Percentiles rank a stretch among this genome's conserved stretches.
Evolutionary conservation across 2,113 vertebrate species (phyloP).

Genomic region (Charadrius vociferus): DNA sequence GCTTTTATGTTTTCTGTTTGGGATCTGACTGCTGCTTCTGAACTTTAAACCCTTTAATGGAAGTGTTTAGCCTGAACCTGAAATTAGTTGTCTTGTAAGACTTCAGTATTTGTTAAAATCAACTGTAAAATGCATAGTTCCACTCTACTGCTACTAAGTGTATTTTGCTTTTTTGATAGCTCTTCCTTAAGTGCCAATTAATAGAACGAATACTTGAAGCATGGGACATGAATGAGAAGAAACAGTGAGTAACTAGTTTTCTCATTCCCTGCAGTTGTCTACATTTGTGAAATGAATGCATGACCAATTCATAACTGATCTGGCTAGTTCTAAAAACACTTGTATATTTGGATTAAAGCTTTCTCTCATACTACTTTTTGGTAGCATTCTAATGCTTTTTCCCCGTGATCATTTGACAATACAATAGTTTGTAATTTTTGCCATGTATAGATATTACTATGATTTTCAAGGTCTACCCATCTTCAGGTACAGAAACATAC

Average conservation of each 20-base stretch:
- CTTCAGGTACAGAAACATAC: background rate
- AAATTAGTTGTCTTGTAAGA: background rate
- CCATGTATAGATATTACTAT: background rate
- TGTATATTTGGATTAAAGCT: background rate
- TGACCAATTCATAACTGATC: background rate
- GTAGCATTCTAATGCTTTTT: background rate
- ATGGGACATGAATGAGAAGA: conserved; percentile 95
- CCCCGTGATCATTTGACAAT: background rate
- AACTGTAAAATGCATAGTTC: background rate
- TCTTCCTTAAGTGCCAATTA: conserved; percentile 96
- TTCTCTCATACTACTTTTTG: background rate
- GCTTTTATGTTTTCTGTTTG: background rate
- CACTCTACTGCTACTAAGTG: background rate
- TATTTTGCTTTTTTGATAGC: conserved; percentile 70
- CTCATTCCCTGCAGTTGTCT: background rate
- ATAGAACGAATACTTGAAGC: conserved; percentile 96
- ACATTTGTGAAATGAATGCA: background rate
- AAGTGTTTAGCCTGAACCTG: background rate
- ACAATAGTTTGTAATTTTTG: background rate
- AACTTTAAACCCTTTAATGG: background rate
- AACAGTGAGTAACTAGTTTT: conserved; percentile 87
- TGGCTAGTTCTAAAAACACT: background rate
- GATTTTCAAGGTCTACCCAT: background rate
- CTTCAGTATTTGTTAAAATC: background rate
- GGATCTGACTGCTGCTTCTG: background rate